Percentiles rank a stretch among this genome's conserved stretches.
Evolutionary conservation across 1,140 invertebrate genomes (phyloP).

Genomic region (Propsilocerus akamusi): DNA sequence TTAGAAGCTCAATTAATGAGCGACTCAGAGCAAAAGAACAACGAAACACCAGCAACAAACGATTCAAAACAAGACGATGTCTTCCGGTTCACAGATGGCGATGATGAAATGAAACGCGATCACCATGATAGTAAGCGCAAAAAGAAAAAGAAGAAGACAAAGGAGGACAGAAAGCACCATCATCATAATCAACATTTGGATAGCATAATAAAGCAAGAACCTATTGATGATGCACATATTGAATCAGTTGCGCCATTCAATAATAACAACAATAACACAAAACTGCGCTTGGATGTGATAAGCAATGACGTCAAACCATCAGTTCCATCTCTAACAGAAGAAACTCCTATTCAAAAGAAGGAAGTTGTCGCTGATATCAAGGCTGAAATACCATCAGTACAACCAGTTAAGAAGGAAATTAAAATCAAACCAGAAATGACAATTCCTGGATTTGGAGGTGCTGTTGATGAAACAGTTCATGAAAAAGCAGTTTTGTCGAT

Average conservation of each 20-base stretch:
- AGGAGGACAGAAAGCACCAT: conserved; percentile 51
- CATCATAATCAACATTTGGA: conserved; percentile 41
- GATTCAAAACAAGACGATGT: conserved; percentile 12
- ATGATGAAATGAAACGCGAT: conserved; percentile 20
- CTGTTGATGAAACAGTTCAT: conserved; percentile 49
- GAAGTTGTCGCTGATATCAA: neutral
- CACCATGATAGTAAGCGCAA: conserved; percentile 54
- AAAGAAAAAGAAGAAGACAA: conserved; percentile 65
- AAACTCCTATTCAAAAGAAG: too few relatives aligned
- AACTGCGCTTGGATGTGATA: neutral
- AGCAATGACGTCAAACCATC: neutral
- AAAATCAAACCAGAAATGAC: conserved; percentile 31
- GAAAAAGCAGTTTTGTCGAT: conserved; percentile 62
- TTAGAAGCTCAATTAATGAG: conserved; percentile 59
- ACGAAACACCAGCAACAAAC: neutral
- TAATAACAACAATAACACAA: neutral
- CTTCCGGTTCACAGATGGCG: conserved; percentile 29
- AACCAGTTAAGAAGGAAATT: conserved; percentile 24
- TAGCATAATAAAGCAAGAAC: neutral
- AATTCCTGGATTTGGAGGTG: conserved; percentile 48
- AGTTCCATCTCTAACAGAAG: neutral
- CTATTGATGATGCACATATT: neutral
- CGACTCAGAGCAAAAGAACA: conserved; percentile 25
- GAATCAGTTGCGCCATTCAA: neutral
- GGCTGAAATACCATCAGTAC: neutral